These are phyloP conservation scores for Akabosia matsudoensis DNA, from an alignment of 1,140 invertebrate species.

Conservation along the genomic window DNA sequence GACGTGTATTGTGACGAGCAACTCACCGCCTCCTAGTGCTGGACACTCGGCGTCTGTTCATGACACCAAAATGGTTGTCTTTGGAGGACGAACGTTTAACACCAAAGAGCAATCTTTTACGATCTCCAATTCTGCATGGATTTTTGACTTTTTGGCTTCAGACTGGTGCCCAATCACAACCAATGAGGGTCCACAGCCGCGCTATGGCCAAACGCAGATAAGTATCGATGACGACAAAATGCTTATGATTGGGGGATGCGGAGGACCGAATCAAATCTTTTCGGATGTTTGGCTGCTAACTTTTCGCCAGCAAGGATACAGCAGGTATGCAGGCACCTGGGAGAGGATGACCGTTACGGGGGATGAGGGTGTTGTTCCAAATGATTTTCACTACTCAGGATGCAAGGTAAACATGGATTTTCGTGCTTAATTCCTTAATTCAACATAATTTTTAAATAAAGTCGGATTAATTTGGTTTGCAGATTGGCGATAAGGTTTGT, in stretches of 20 bases:
- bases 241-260: constrained; percentile 49
- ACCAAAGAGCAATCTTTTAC: constrained; percentile 42
- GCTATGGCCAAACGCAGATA: constrained; percentile 88
- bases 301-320: constrained; percentile 50
- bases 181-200: constrained; percentile 65
- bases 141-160: constrained; percentile 72
- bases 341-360: constrained; percentile 69
- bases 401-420: constrained; percentile 64
- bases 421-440: not conserved
- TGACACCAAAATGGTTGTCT: constrained; percentile 82
- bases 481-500: constrained; percentile 39
- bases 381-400: constrained; percentile 59
- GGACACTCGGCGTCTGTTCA: constrained; percentile 91
- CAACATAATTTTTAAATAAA: not conserved
- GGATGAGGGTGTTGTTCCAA: constrained; percentile 61
- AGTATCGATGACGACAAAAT: constrained; percentile 54
- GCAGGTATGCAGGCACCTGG: constrained; percentile 70
- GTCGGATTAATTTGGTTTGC: not conserved
- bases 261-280: constrained; percentile 66
- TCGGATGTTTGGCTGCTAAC: constrained; percentile 68
- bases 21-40: constrained; percentile 72
- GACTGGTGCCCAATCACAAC: constrained; percentile 72
- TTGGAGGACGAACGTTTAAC: constrained; percentile 64
- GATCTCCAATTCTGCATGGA: constrained; percentile 81
- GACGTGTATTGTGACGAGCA: constrained; percentile 65